Base-by-base conservation (phyloP, 2,888 invertebrate species). In the Calliopum simillimum region DNA sequence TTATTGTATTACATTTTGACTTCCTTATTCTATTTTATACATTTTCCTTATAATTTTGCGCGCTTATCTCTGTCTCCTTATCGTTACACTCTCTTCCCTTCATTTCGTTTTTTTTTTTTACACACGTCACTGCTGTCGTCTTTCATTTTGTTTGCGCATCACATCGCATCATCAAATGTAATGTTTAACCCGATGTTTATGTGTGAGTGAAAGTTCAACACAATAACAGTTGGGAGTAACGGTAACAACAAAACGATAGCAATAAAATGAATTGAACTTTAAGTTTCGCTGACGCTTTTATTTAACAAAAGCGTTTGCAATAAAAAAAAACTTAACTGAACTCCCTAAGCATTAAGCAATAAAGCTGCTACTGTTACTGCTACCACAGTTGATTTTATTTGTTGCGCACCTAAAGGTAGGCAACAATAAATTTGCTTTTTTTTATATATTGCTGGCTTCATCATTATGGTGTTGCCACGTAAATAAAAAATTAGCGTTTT, bases 171-270 rank as follows among this genome's bases (percentile, higher is more conserved):
- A 61, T 19, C 61, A 61, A 43, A 43, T 16, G 8, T n/a, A 46
- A 61, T 61, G 61, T n/a, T 16, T 25, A 58, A 58, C 58, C 58
- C 41, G 23, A n/a, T 58, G 33, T 41, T 41, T 58, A 11, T 33
- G 16, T 56, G 23, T n/a, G 12, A 51, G 64, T 25, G 25, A 43
- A 55, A 19, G 65, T 55, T 21, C 44, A 41, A 16, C 55, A 56
- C 47, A 55, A 14, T 44, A 49, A 64, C 58, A 69, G 47, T 23
- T 21, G 61, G n/a, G 21, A 69, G 56, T 16, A 69, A 49, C 25
- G 53, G 43, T 14, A 61, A 46, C 77, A 78, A 68, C 21, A 53
- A 25, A 53, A 53, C 55, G 43, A 53, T 16, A 44, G 53, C 53
- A 55, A 53, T 65, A 43, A 65, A 65, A 65, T 53, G 53, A 53